These are phyloP conservation scores for Tragulus kanchil DNA, from an alignment of 2,113 vertebrate genomes.

Conservation along the genomic window DNA sequence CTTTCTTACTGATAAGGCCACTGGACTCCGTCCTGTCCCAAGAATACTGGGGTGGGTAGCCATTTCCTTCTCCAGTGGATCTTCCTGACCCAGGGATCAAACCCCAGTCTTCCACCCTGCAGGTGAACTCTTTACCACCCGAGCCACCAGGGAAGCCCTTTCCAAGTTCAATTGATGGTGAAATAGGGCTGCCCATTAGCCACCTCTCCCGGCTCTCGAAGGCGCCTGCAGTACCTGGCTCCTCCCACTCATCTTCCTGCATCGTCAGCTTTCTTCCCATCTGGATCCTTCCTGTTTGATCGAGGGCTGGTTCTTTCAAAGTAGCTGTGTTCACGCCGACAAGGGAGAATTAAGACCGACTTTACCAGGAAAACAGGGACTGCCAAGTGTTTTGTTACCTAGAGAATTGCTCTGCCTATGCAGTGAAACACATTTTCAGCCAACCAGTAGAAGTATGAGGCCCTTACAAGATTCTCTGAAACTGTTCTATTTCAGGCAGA, in stretches of 20 bases:
- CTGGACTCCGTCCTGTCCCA: too few species aligned
- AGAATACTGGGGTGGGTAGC: neutral
- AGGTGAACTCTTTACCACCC: neutral
- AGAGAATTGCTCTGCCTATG: neutral
- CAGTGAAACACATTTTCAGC: neutral
- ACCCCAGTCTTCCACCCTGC: neutral
- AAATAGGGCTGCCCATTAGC: neutral
- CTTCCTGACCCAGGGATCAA: neutral
- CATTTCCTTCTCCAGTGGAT: neutral
- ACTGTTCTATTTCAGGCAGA: neutral
- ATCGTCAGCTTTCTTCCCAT: neutral
- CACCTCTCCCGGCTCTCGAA: accelerated
- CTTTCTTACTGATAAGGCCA: neutral
- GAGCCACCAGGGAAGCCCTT: neutral
- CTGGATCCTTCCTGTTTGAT: neutral
- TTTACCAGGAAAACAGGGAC: neutral
- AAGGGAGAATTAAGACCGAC: neutral
- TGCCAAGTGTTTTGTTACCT: neutral
- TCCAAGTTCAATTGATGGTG: neutral
- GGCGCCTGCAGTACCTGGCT: neutral
- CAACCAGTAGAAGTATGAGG: neutral
- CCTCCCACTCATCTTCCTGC: accelerated
- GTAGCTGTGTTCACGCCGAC: neutral
- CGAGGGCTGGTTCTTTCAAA: neutral
- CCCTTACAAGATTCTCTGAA: neutral